Evolutionary conservation across 2,888 invertebrate genomes (phyloP).

Genomic region (Pyrgus malvae): DNA sequence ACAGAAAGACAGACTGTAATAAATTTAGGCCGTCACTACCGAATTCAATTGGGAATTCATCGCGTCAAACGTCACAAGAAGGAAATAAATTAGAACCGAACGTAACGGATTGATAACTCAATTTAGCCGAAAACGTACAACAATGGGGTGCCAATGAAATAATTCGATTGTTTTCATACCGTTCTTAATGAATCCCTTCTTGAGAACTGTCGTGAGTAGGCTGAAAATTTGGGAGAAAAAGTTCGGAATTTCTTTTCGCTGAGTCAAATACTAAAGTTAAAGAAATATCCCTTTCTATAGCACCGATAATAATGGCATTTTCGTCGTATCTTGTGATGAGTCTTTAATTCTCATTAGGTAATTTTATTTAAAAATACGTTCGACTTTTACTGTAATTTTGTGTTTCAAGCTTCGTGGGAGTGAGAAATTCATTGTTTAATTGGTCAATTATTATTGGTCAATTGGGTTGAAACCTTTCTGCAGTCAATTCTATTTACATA

Average conservation of each 20-base stretch:
- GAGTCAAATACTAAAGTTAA: background rate
- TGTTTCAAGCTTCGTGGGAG: too few species aligned
- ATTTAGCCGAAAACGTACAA: conserved; percentile 16
- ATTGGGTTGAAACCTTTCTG: too few species aligned
- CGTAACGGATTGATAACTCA: conserved; percentile 5
- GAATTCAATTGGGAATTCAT: background rate
- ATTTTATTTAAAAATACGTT: too few species aligned
- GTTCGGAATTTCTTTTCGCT: conserved; percentile 4
- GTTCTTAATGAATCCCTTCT: conserved; percentile 18
- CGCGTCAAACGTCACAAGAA: background rate
- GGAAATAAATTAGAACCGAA: background rate
- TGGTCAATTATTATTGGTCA: too few species aligned
- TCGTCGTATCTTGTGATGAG: too few species aligned
- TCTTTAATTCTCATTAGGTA: too few species aligned
- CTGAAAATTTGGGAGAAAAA: conserved; percentile 9
- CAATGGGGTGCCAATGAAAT: conserved; percentile 18
- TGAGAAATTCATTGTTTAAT: too few species aligned
- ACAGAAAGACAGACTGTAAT: too few species aligned
- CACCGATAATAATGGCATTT: background rate
- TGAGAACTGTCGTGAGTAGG: conserved; percentile 9
- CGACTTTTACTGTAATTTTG: too few species aligned
- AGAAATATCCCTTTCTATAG: conserved; percentile 6
- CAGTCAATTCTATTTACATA: too few species aligned
- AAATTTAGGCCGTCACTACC: background rate
- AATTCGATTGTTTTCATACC: conserved; percentile 16